Base-by-base conservation (phyloP, 92 coral and sea anemone species). In the Epizoanthus fatuus region DNA sequence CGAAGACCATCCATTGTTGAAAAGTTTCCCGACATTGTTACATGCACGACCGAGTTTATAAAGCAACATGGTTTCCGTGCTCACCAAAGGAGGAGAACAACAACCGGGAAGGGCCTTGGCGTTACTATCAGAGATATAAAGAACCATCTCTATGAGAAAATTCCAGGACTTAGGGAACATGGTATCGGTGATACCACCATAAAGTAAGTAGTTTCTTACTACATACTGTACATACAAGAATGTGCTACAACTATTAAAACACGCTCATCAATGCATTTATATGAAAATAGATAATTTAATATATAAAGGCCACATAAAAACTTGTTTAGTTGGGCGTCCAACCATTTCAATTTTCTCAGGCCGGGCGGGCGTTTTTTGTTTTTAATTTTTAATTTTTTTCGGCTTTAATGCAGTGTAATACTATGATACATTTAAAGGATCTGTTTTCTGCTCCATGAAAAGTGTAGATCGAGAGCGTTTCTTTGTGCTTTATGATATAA, bases 51-150 rank as follows among this genome's bases (percentile, higher is more conserved):
- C n/a, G 63, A 80, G 58, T 80, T 63, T 45, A 64, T 64, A 11
- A 80, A 80, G 57, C 84, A 80, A 39, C 84, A 80, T 42, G 84
- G 84, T 3, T 80, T 64, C 58, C 44, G 60, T 8, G 84, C 84
- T 8, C 84, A 80, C 10, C 60, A 80, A 32, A 35, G 84, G 7
- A 80, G 84, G 13, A 14, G 74, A 13, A 80, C 74, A 4, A 17
- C 84, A 19, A 63, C 84, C 11, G 74, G 84, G 4, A 45, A 38
- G 20, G 22, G 60, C 42, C 42, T 40, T 59, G 59, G 74, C 12
- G 74, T 64, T 25, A 44, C 84, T 9, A 65, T 64, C 9, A 19
- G 45, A 17, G 60, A 64, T 14, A 57, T 80, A 16, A 25, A 58
- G 4, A 44, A 80, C 37, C 74, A 80, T 58, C 84, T 80, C 10